Evolutionary conservation across 2,888 invertebrate genomes (phyloP), one percentile per base, ranked within the genome.

Genomic region (Epirrhoe alternata): DNA sequence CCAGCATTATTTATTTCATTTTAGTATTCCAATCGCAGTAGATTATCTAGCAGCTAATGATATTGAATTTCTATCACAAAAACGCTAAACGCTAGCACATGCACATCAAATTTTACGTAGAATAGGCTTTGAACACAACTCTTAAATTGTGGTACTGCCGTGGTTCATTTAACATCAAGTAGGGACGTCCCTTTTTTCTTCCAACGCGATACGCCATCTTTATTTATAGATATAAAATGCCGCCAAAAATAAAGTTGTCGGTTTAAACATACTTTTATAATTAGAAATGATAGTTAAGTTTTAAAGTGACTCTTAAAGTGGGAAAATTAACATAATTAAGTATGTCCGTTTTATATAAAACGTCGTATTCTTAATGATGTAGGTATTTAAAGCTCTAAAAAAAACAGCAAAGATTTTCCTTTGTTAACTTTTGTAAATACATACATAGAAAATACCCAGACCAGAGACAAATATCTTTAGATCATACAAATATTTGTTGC

Each of bases 111-210:
- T 12, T 57, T 17, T 47, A 63, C 30, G 3, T 24, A 42, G 10
- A 12, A 42, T 42, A 58, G 45, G 52, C 66, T 55, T 55, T 33
- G 50, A 35, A 73, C 69, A 73, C 64, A 69, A 60, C 54, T 51
- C 68, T 61, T 71, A 68, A 74, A 73, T 73, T 69, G 66, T 66
- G 24, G 24, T 24, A 24, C 24, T 24, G 65, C 66, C 14, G 47
- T 59, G 69, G 55, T 66, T 70, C 73, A 69, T 74, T 73, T 65
- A 74, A 68, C 71, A 70, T 65, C 65, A 68, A 70, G 71, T 72
- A 62, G 66, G 70, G 64, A 69, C 70, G 71, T 69, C 59, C 54
- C 64, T 62, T 71, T 70, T 66, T 69, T 61, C 54, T 65, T 62
- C 33, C 59, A 61, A 65, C 60, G 42, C 62, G 60, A 67, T 68